A percentile compares a stretch with the other conserved stretches of the same genome.
Evolutionary conservation across 2,888 invertebrate species (phyloP).

Genomic region (Sacculina carcini): DNA sequence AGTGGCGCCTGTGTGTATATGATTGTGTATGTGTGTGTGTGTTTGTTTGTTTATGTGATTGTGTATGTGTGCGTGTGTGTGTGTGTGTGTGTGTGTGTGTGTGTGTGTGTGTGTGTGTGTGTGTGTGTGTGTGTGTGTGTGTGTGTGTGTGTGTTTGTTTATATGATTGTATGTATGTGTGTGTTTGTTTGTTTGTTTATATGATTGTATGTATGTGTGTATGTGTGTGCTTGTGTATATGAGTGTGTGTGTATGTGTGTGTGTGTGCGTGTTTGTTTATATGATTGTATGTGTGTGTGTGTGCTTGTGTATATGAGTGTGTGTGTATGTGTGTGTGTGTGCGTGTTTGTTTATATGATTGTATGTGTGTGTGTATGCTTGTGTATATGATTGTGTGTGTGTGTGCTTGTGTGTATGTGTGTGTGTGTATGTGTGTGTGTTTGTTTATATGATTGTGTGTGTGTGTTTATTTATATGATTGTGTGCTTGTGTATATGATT

Average conservation of each 20-base stretch:
- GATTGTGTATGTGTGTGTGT: no score
- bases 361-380: no score
- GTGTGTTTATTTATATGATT: neutral
- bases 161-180: no score
- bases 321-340: neutral
- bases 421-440: no score
- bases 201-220: no score
- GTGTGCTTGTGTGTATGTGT: neutral
- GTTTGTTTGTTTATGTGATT: neutral
- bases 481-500: neutral
- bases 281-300: no score
- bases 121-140: neutral
- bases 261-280: neutral
- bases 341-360: no score
- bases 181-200: neutral
- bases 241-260: neutral
- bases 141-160: no score
- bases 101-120: neutral
- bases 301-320: neutral
- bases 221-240: no score
- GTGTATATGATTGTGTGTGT: neutral
- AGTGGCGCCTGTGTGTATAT: no score
- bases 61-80: neutral
- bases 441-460: no score
- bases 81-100: no score